Evolutionary conservation across 2,113 vertebrate species (phyloP), one percentile per base, ranked within the genome.

Genomic region (Pseudopipra pipra): DNA sequence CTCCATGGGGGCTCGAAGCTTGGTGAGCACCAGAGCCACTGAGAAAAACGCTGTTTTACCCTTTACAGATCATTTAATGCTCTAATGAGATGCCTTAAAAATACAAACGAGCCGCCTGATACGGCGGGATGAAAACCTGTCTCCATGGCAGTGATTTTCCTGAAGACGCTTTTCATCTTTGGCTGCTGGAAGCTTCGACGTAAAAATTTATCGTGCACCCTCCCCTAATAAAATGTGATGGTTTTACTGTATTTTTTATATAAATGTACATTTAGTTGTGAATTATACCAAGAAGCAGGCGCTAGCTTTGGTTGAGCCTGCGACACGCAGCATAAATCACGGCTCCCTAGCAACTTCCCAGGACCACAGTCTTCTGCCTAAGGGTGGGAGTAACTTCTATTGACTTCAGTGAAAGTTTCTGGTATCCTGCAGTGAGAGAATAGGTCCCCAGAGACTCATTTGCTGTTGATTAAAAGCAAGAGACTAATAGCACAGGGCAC

Each of bases 11-110:
- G 20, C 78, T 89, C 4, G 0, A 52, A 87, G 77, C 73, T 35
- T 24, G n/a, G 66, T 37, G 83, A 56, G 79, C 55, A 65, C 43
- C 33, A 51, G 21, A 89, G 74, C 55, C 59, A 49, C 71, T 49
- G 76, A 63, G 75, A 82, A 78, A 91, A 89, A 92, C 6, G 37
- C 67, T 43, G 67, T 3, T 95, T 90, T 94, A 85, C 82, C 78
- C 79, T 96, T 95, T 97, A 70, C 86, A 96, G 91, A 84, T 93
- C 93, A 93, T 95, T 96, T 95, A 83, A 66, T 44, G 54, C 92
- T 91, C 81, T 91, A 74, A 95, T 35, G 72, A 84, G 44, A 47
- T 81, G 82, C 77, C 71, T 93, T 93, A 83, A 87, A 95, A 88
- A 90, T 49, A 94, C 71, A 71, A 93, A 92, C 1, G 47, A 95